phyloP scores from a whole-genome alignment of 1,140 invertebrate species.

The Rhizoglyphus robini region DNA sequence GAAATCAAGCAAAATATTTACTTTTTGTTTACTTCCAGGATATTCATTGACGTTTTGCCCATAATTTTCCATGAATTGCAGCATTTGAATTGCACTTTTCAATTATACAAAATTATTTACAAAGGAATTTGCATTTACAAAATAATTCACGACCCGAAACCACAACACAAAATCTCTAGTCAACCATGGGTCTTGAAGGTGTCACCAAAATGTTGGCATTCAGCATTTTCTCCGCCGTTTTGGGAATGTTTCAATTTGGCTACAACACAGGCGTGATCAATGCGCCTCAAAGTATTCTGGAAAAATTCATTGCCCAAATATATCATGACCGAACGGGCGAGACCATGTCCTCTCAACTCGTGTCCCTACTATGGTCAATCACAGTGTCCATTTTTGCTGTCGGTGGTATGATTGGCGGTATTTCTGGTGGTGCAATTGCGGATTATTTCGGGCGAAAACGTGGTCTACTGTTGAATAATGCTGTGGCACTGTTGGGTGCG shows the following conservation, averaged over 20 bases:
- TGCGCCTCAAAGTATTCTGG: constrained; percentile 71
- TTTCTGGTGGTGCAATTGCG: constrained; percentile 73
- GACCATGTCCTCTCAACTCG: constrained; percentile 51
- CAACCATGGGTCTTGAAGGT: too few species aligned
- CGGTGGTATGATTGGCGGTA: constrained; percentile 86
- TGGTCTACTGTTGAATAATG: constrained; percentile 84
- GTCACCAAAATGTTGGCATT: constrained; percentile 82
- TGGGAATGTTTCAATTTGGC: constrained; percentile 96
- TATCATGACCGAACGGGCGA: constrained; percentile 59
- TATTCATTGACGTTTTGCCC: too few species aligned
- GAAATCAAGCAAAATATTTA: too few species aligned
- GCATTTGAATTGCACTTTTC: too few species aligned
- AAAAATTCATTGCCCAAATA: constrained; percentile 79
- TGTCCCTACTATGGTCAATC: constrained; percentile 64
- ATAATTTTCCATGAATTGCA: too few species aligned
- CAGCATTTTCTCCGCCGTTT: constrained; percentile 78
- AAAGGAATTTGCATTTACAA: too few species aligned
- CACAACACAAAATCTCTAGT: too few species aligned
- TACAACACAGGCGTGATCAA: constrained; percentile 98
- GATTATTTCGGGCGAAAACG: constrained; percentile 85
- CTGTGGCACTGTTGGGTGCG: constrained; percentile 78
- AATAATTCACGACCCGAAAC: too few species aligned
- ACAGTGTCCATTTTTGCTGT: constrained; percentile 88
- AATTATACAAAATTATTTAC: too few species aligned
- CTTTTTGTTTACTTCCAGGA: too few species aligned